Percentiles rank a stretch among this genome's conserved stretches.
Conservation (phyloP, 2,113 vertebrate genomes). For the Falcunculus frontatus region DNA sequence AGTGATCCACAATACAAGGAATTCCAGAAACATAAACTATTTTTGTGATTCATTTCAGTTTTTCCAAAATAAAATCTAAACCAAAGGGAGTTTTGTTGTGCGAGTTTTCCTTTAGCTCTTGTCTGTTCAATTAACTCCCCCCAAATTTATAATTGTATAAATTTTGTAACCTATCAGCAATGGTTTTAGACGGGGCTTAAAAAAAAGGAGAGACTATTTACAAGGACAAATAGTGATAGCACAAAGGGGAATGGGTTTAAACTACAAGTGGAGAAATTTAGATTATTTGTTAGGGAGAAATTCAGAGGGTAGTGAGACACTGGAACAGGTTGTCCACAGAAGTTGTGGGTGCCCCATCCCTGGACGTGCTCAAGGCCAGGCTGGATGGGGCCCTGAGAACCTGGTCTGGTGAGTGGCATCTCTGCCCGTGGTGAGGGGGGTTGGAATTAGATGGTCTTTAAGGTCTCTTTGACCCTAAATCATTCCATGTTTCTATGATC, state of each 20-base stretch:
- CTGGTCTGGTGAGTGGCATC: not conserved
- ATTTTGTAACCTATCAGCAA: not conserved
- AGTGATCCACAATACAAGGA: not conserved
- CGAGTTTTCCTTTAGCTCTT: not conserved
- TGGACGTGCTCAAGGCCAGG: not conserved
- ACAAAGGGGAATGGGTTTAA: not conserved
- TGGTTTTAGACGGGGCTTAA: not conserved
- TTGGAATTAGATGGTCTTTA: not conserved
- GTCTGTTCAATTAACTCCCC: not conserved
- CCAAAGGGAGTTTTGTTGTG: not conserved
- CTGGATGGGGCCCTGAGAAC: not conserved
- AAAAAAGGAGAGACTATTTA: not conserved
- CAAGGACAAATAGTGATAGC: not conserved
- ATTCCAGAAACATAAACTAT: not conserved
- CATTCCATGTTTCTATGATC: not conserved
- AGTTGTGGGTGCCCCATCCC: not conserved
- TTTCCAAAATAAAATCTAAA: not conserved
- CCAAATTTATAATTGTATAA: not conserved
- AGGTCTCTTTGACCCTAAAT: not conserved
- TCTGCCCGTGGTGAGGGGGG: rapidly evolving
- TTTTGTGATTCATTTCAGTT: not conserved
- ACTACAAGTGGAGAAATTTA: not conserved
- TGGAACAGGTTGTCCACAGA: not conserved
- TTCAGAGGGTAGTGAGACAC: not conserved
- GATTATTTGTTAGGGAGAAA: not conserved